Base-by-base conservation (phyloP, 2,797 vertebrate genomes). In the Darevskia mixta region DNA sequence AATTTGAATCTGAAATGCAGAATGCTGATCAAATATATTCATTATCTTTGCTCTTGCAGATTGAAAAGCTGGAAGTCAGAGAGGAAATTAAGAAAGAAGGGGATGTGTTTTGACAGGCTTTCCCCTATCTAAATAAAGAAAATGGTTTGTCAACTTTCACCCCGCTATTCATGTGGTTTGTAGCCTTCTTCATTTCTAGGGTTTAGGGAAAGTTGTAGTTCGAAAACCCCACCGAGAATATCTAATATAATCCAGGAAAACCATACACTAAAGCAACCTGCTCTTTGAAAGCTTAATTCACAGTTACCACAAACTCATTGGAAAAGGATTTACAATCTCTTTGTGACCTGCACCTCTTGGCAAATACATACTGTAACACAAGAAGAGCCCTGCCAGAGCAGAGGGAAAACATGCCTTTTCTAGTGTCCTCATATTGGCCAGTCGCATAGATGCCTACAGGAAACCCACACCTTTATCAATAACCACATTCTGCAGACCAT, bases 1-100 rank as follows among this genome's bases (percentile, higher is more conserved):
- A 92, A 8, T 4, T 27, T 86, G 87, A 92, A 91, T 89, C 17
- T 83, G n/a, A 88, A 79, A 91, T 83, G 8, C 2, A 38, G 35
- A 41, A 87, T 79, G 78, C 0, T 77, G 5, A 10, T 78, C 1
- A 0, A 71, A 84, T 86, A 58, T 27, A 87, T 88, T 89, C 1
- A 61, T 79, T 8, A 93, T 88, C 29, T 88, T 67, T 27, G 2
- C 0, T 88, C 82, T 82, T 87, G 79, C 3, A 0, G 0, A 3
- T 66, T 71, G 81, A 27, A 77, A 89, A 90, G 8, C 76, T 18
- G 87, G 35, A 72, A 49, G 87, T 72, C 18, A 75, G 32, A 1
- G 8, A 71, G 72, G 58, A 43, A 41, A 80, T 4, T 25, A 41
- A 43, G 79, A 89, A 87, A 84, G 43, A 0, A 23, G 2, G 13